phyloP scores from a whole-genome alignment of 2,888 invertebrate species.

The Horisme vitalbata region DNA sequence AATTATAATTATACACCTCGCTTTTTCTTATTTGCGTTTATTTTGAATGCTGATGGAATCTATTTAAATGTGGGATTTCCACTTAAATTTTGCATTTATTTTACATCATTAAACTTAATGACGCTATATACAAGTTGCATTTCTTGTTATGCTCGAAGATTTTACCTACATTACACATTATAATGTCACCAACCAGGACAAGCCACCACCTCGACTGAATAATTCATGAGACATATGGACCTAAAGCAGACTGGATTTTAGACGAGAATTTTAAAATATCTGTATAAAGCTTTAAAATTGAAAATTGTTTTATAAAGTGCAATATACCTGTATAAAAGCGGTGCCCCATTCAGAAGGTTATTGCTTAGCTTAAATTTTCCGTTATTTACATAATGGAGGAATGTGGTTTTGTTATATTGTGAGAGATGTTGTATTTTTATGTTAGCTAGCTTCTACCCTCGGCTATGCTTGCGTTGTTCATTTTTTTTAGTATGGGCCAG shows the following conservation, averaged over 20 bases:
- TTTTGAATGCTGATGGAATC: too few species aligned
- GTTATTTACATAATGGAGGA: slow-evolving; percentile 9
- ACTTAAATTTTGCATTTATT: too few species aligned
- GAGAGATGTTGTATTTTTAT: too few species aligned
- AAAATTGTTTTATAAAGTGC: slow-evolving; percentile 67
- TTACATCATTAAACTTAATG: too few species aligned
- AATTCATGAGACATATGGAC: slow-evolving; percentile 81
- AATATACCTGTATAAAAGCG: slow-evolving; percentile 43
- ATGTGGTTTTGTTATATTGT: slow-evolving; percentile 1
- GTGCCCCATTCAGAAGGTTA: slow-evolving; percentile 35
- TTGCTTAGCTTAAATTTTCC: slow-evolving; percentile 32
- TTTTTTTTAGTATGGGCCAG: too few species aligned
- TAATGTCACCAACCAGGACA: slow-evolving; percentile 66
- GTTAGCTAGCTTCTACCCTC: too few species aligned
- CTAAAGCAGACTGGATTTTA: slow-evolving; percentile 80
- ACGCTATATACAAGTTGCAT: slow-evolving; percentile 38
- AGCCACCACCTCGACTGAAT: slow-evolving; percentile 69
- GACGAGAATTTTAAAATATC: slow-evolving; percentile 79
- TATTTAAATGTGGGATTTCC: too few species aligned
- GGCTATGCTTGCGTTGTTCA: too few species aligned
- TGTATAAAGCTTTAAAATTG: slow-evolving; percentile 70
- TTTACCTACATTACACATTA: slow-evolving; percentile 41
- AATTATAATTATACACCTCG: too few species aligned
- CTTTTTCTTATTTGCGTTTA: too few species aligned
- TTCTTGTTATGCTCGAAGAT: slow-evolving; percentile 36